Conservation (phyloP, 2,797 vertebrate species). For the Aplochiton taeniatus region DNA sequence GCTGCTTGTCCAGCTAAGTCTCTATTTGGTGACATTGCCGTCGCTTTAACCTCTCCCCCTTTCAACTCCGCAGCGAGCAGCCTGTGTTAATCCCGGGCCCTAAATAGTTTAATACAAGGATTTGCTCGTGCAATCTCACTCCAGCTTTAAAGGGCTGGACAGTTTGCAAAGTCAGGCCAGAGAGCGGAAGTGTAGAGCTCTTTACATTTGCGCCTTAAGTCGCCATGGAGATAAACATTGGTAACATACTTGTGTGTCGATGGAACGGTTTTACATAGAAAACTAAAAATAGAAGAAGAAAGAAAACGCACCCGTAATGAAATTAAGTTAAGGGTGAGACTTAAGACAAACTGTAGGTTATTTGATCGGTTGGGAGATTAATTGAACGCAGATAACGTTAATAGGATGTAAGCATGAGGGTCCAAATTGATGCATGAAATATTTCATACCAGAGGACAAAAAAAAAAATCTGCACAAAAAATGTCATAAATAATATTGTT, state of each 20-base stretch:
- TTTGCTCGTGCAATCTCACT: slow-evolving; percentile 76
- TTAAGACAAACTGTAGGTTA: too few species aligned
- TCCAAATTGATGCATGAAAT: slow-evolving; percentile 11
- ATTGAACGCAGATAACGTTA: slow-evolving; percentile 8
- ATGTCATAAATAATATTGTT: slow-evolving; percentile 14
- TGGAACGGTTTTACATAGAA: too few species aligned
- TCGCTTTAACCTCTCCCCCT: slow-evolving; percentile 50
- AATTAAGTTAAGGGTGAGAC: too few species aligned
- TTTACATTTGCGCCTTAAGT: neutral
- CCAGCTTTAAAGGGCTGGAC: slow-evolving; percentile 48
- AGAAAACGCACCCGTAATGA: too few species aligned
- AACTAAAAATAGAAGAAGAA: too few species aligned
- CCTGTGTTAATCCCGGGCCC: slow-evolving; percentile 66
- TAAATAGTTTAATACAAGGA: slow-evolving; percentile 77
- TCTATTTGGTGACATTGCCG: slow-evolving; percentile 41
- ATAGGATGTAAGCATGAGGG: too few species aligned
- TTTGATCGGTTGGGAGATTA: too few species aligned
- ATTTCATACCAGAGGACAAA: slow-evolving; percentile 9
- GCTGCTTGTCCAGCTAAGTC: slow-evolving; percentile 41
- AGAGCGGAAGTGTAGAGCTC: slow-evolving; percentile 26
- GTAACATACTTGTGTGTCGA: too few species aligned
- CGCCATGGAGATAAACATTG: too few species aligned
- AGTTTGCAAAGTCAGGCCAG: slow-evolving; percentile 59
- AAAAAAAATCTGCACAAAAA: slow-evolving; percentile 1
- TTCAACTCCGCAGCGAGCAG: slow-evolving; percentile 40